Conservation (phyloP, 2,888 invertebrate genomes). For the Sacculina carcini region DNA sequence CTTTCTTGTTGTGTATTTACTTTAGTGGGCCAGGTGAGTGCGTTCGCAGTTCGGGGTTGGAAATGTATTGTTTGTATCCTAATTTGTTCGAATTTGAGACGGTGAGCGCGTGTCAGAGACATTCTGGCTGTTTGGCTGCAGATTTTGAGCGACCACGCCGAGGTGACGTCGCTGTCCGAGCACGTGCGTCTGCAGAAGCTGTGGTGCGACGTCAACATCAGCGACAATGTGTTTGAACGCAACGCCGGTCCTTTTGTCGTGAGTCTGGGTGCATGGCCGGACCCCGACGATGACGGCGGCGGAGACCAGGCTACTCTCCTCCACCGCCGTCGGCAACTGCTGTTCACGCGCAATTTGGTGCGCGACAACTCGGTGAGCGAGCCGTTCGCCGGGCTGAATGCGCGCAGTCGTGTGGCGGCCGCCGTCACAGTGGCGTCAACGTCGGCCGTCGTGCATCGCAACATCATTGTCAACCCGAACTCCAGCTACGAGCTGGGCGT, state of each 20-base stretch:
- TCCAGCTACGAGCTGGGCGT: slow-evolving; percentile 86
- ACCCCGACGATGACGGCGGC: slow-evolving; percentile 33
- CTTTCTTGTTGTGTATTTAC: too few species aligned
- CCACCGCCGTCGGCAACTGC: slow-evolving; percentile 34
- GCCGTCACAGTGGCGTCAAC: slow-evolving; percentile 63
- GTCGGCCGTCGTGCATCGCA: slow-evolving; percentile 63
- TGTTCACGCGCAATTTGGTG: slow-evolving; percentile 68
- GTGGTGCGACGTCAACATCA: slow-evolving; percentile 44
- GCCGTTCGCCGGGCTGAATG: slow-evolving; percentile 45
- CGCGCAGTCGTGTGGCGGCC: slow-evolving; percentile 74
- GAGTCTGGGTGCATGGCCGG: slow-evolving; percentile 62
- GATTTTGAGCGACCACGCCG: slow-evolving; percentile 48
- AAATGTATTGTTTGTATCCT: too few species aligned
- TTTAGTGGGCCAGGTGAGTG: too few species aligned
- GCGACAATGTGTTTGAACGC: slow-evolving; percentile 64
- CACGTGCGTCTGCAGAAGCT: slow-evolving; percentile 37
- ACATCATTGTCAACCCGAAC: slow-evolving; percentile 67
- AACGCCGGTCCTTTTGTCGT: slow-evolving; percentile 72
- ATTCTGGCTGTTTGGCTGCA: too few species aligned
- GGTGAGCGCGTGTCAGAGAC: too few species aligned
- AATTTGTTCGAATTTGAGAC: too few species aligned
- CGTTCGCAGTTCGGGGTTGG: too few species aligned
- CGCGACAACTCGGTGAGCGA: slow-evolving; percentile 59
- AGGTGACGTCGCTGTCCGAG: slow-evolving; percentile 59
- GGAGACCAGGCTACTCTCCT: slow-evolving; percentile 9